Conservation (phyloP, 2,888 invertebrate species). For the Lycophotia porphyrea region DNA sequence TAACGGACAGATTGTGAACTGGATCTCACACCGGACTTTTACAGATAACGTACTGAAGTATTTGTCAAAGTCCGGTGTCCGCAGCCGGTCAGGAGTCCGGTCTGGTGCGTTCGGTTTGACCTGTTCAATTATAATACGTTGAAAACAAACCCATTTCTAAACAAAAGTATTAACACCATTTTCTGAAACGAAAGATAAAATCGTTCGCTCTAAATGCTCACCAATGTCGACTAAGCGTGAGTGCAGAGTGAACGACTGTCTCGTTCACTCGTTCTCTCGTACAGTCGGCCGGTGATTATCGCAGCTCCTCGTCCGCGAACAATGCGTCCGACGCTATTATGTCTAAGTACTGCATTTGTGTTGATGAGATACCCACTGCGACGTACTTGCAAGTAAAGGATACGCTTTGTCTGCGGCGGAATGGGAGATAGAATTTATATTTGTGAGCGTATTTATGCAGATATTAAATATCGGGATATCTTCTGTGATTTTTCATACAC, state of each 20-base stretch:
- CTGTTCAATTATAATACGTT: background rate
- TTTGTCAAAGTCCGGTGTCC: background rate
- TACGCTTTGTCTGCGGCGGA: conserved; percentile 53
- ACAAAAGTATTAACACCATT: background rate
- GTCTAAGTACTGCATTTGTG: conserved; percentile 72
- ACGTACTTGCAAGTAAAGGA: conserved; percentile 58
- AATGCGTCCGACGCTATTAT: conserved; percentile 76
- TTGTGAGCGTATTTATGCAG: conserved; percentile 13
- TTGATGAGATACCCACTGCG: conserved; percentile 67
- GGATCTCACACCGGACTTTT: background rate
- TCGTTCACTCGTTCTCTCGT: conserved; percentile 13
- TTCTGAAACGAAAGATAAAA: conserved; percentile 22
- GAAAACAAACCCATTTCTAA: background rate
- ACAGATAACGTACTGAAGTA: background rate
- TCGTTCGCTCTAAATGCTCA: conserved; percentile 69
- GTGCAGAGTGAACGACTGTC: conserved; percentile 57
- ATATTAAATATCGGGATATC: too few species aligned
- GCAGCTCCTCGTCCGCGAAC: conserved; percentile 74
- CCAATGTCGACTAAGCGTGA: conserved; percentile 61
- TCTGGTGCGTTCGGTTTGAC: background rate
- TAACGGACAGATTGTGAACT: background rate
- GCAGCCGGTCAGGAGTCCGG: background rate
- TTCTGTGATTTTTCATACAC: too few species aligned
- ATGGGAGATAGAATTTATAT: conserved; percentile 38
- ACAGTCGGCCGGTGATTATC: conserved; percentile 78